These are phyloP conservation scores for Dryomyza anilis DNA, from an alignment of 2,888 invertebrate species.

Conservation along the genomic window DNA sequence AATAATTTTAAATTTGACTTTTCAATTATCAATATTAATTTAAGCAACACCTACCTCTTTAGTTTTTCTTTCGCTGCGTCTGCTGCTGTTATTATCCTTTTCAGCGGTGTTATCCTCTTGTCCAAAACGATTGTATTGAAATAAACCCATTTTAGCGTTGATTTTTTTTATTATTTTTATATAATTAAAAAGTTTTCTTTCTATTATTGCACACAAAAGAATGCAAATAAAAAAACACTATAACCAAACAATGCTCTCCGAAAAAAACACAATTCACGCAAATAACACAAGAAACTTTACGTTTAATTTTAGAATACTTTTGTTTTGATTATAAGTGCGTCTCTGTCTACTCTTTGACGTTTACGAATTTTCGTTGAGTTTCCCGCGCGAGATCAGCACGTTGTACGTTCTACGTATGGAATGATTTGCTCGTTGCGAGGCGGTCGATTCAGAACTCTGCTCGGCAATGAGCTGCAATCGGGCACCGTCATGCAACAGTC, in stretches of 20 bases:
- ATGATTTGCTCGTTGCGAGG: conserved; percentile 45
- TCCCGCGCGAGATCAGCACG: conserved; percentile 51
- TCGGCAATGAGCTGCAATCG: conserved; percentile 29
- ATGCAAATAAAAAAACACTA: no score
- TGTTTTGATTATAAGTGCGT: background rate
- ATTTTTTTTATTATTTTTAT: no score
- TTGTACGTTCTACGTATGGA: conserved; percentile 51
- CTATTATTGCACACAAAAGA: no score
- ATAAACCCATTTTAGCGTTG: conserved; percentile 47
- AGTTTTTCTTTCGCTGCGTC: conserved; percentile 30
- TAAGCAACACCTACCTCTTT: conserved; percentile 42
- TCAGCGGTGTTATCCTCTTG: conserved; percentile 39
- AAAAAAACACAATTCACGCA: no score
- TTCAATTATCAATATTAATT: background rate
- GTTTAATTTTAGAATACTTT: background rate
- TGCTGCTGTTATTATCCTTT: conserved; percentile 28
- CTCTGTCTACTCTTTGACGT: background rate
- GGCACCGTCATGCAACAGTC: conserved; percentile 20
- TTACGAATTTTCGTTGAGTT: background rate
- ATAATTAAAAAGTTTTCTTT: no score
- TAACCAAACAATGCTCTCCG: no score
- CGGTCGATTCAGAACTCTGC: conserved; percentile 19
- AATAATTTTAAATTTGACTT: background rate
- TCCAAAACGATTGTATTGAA: conserved; percentile 55
- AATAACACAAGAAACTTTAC: no score